Base-by-base conservation (phyloP, 2,797 vertebrate genomes). In the Squalus acanthias region DNA sequence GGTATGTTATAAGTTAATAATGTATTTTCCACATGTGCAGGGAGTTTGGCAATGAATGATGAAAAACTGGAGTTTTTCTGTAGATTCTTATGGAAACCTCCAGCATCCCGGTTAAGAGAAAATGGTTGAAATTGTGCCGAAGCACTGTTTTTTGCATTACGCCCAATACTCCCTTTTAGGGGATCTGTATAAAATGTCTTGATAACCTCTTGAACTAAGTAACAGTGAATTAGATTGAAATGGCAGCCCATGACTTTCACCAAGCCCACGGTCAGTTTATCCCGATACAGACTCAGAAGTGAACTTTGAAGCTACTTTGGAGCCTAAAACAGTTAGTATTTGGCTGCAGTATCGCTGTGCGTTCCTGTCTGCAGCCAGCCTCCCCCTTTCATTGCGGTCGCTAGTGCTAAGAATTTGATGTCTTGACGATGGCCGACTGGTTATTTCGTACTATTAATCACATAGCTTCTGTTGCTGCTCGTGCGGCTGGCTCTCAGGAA, bases 181-280 rank as follows among this genome's bases (percentile, higher is more conserved):
- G 63, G 20, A 63, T 92, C 50, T 60, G 89, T 92, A 92, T 92
- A n/a, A 88, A 88, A 88, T 88, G 50, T 39, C 82, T n/a, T 92
- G 12, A 50, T 15, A 20, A 15, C 12, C 17, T 39, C 15, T 87
- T 0, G 1, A 4, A 17, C 57, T 50, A 33, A 3, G 65, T n/a
- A 33, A 39, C 17, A 63, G 24, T 89, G 89, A 92, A 33, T 65
- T 17, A 15, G 33, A 65, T 92, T 39, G 53, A 92, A 92, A 39
- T 88, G 7, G 46, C 24, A 88, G 6, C 50, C 2, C 7, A 57
- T 88, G 20, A 57, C n/a, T 60, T n/a, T 92, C 33, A 65, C 89
- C 33, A 26, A 24, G 46, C 3, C 33, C 57, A 46, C 1, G 57
- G 5, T 33, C 10, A 33, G 13, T 91, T 60, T 65, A 63, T 63